A percentile compares a stretch with the other conserved stretches of the same genome.
These are phyloP conservation scores for Sinocyclocheilus anophthalmus DNA, from an alignment of 2,113 vertebrate genomes.

Conservation along the genomic window DNA sequence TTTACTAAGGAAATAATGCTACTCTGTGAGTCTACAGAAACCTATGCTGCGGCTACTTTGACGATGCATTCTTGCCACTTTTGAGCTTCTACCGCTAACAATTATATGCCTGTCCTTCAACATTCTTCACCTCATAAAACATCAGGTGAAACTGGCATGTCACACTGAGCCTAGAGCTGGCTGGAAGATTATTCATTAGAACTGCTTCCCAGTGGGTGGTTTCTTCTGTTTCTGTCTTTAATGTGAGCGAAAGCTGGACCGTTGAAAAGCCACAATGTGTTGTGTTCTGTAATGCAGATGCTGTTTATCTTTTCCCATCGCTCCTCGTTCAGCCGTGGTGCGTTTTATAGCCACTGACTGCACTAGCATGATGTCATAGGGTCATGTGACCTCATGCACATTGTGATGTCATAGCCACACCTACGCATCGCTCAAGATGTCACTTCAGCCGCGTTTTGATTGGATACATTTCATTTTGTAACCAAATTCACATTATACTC, in stretches of 20 bases:
- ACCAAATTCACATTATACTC: background rate
- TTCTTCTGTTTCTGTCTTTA: background rate
- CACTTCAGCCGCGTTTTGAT: background rate
- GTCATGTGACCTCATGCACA: constrained; percentile 3
- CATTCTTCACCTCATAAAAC: background rate
- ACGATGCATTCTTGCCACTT: background rate
- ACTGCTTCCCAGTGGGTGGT: background rate
- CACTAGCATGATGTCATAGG: constrained; percentile 45
- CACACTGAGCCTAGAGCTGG: background rate
- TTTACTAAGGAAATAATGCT: background rate
- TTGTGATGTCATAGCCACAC: constrained; percentile 19
- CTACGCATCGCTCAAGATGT: background rate
- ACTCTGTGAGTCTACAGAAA: background rate
- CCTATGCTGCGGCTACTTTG: background rate
- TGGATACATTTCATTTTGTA: constrained; percentile 2
- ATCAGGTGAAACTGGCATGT: background rate
- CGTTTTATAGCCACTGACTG: constrained; percentile 7
- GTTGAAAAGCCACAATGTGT: constrained; percentile 6
- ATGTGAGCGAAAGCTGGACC: background rate
- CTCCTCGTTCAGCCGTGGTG: background rate
- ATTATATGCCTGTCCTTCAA: too few relatives aligned
- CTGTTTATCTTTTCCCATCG: background rate
- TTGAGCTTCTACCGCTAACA: background rate
- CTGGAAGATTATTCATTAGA: background rate
- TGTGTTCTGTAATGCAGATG: background rate